Evolutionary conservation across 1,140 invertebrate species (phyloP).

Genomic region (Zaprionus kolodkinae): DNA sequence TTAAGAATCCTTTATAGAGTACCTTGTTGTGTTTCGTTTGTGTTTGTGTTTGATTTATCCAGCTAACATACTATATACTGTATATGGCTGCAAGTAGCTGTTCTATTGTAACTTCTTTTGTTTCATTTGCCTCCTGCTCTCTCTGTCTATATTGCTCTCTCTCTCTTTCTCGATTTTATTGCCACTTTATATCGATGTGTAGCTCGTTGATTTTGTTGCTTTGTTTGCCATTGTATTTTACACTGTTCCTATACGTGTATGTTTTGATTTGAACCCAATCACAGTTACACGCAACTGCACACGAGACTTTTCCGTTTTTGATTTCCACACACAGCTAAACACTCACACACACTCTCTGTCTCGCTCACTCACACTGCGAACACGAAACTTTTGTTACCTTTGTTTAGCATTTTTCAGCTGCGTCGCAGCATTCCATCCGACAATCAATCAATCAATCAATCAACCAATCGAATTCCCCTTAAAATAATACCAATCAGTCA

Average conservation of each 20-base stretch:
- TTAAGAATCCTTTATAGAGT: too few relatives aligned
- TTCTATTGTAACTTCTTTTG: neutral
- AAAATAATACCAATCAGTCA: constrained; percentile 63
- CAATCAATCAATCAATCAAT: constrained; percentile 60
- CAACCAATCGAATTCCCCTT: constrained; percentile 49
- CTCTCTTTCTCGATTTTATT: neutral
- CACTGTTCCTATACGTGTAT: constrained; percentile 13
- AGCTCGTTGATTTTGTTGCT: constrained; percentile 26
- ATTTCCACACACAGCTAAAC: constrained; percentile 3
- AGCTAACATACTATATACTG: too few relatives aligned
- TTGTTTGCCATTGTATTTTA: constrained; percentile 40
- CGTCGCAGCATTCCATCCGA: constrained; percentile 66
- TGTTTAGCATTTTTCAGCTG: constrained; percentile 68
- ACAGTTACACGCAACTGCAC: constrained; percentile 13
- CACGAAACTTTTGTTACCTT: constrained; percentile 48
- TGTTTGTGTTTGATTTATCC: neutral
- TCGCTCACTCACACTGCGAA: constrained; percentile 19
- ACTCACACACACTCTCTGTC: constrained; percentile 3
- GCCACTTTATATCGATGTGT: constrained; percentile 4
- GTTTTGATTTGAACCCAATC: constrained; percentile 44
- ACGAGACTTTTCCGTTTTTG: constrained; percentile 23
- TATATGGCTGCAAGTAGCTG: neutral
- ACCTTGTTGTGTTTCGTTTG: neutral
- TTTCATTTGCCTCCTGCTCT: neutral
- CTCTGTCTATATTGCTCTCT: too few relatives aligned